Evolutionary conservation across 2,888 invertebrate genomes (phyloP), one percentile per base, ranked within the genome.

Genomic region (Heliconius erato): DNA sequence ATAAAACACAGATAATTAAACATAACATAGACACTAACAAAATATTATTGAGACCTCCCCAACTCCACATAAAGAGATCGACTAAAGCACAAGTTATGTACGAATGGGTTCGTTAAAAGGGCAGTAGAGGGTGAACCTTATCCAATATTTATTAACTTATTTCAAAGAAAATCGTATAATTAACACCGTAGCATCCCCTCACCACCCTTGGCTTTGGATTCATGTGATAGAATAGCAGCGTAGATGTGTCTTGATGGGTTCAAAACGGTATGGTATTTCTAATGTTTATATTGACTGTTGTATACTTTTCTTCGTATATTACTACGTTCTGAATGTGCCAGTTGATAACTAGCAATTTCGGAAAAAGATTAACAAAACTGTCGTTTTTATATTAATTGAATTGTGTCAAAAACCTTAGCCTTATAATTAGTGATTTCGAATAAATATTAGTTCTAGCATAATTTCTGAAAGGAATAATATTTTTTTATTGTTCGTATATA

Each of bases 121-220:
- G 89, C 89, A 88, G 89, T 87, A 83, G 89, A 90, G 93, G 93
- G 93, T 89, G 92, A 90, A 91, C 91, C 95, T 95, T 94, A 95
- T 95, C 92, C 94, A 95, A 95, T 96, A 96, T 96, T 96, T 95
- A 96, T 95, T 94, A 95, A 94, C 92, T 95, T 95, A 95, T 95
- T 95, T 95, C 96, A 95, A 95, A 95, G 95, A 95, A 96, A 96
- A 95, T 95, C 93, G 94, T 93, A 94, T 95, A 95, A 96, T 96
- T 95, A 95, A 94, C 95, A 94, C 93, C 94, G 87, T 88, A 86
- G 86, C 88, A 85, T 85, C 88, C 87, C 89, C 89, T 88, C 89
- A 88, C 90, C 90, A 86, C 89, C 90, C 89, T 89, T 88, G 86
- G 88, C 90, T 88, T 85, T 86, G 87, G 86, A 79, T 72, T 84